Percentiles rank a stretch among this genome's conserved stretches.
Conservation (phyloP, 23 tunicate species). For the Phallusia fumigata region DNA sequence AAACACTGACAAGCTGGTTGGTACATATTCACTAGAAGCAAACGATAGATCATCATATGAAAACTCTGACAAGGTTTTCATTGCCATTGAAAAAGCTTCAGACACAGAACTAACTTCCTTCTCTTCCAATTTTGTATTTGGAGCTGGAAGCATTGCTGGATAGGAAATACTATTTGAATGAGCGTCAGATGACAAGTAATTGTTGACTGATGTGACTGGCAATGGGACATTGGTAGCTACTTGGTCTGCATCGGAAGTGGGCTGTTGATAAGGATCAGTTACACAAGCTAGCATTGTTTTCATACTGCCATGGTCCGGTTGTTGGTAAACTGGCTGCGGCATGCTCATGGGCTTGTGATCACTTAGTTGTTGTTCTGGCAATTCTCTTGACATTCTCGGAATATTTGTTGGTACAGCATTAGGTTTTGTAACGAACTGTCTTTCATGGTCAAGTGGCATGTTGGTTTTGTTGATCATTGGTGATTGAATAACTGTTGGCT, state of each 20-base stretch:
- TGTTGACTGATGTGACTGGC: not conserved
- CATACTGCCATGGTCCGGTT: not conserved
- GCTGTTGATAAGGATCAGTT: not conserved
- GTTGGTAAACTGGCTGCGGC: not conserved
- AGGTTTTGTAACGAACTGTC: not conserved
- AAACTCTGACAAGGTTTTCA: conserved; percentile 84
- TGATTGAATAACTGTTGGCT: not conserved
- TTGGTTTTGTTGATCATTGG: too few species aligned
- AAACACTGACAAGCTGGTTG: conserved; percentile 35
- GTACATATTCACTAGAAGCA: conserved; percentile 23
- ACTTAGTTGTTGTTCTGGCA: not conserved
- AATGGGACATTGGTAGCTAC: not conserved
- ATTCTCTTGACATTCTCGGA: not conserved
- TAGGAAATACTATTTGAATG: not conserved
- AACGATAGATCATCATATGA: conserved; percentile 54
- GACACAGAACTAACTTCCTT: conserved; percentile 37
- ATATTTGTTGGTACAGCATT: not conserved
- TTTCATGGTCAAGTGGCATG: too few species aligned
- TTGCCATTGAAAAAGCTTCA: conserved; percentile 79
- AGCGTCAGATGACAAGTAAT: not conserved
- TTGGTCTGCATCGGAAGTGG: not conserved
- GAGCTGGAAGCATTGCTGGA: not conserved
- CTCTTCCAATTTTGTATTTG: not conserved
- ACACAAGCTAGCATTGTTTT: not conserved
- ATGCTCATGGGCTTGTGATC: not conserved